Conservation (phyloP, 1,140 invertebrate species). For the Hydropsyche tenuis region DNA sequence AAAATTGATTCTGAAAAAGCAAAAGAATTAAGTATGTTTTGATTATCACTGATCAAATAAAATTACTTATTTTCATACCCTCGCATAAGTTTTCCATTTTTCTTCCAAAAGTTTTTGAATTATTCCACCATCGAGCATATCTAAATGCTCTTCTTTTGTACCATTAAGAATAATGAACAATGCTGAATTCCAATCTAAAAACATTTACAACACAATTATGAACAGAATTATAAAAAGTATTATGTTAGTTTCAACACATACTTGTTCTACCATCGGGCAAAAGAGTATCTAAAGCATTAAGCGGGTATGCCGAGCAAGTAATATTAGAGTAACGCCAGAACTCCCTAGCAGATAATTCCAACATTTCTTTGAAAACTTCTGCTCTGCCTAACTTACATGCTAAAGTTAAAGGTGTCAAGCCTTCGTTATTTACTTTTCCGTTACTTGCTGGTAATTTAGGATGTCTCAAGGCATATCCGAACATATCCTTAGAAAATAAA, state of each 20-base stretch:
- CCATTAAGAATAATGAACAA: slow-evolving; percentile 98
- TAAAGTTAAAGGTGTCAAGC: slow-evolving; percentile 92
- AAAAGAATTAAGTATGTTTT: slow-evolving; percentile 5
- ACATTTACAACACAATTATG: slow-evolving; percentile 35
- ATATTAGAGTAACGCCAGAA: slow-evolving; percentile 99
- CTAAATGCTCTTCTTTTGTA: slow-evolving; percentile 95
- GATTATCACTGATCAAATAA: slow-evolving; percentile 6
- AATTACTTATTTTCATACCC: slow-evolving; percentile 64
- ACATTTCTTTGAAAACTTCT: slow-evolving; percentile 96
- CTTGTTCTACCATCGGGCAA: slow-evolving; percentile 92
- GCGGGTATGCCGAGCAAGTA: slow-evolving; percentile 96
- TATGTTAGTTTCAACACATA: slow-evolving; percentile 62
- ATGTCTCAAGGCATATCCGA: slow-evolving; percentile 95
- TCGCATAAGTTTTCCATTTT: slow-evolving; percentile 99
- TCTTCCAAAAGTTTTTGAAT: slow-evolving; percentile 96
- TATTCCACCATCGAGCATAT: slow-evolving; percentile 98
- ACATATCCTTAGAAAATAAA: slow-evolving; percentile 85
- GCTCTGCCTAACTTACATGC: slow-evolving; percentile 95
- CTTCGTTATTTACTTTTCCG: slow-evolving; percentile 85
- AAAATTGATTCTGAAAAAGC: slow-evolving; percentile 82
- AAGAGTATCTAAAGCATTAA: slow-evolving; percentile 95
- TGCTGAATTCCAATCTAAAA: slow-evolving; percentile 96
- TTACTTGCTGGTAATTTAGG: slow-evolving; percentile 91
- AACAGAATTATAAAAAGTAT: slow-evolving; percentile 9
- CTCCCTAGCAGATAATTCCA: slow-evolving; percentile 93